Evolutionary conservation across 2,888 invertebrate species (phyloP), one percentile per base, ranked within the genome.

Genomic region (Leptopilina drosophilae): DNA sequence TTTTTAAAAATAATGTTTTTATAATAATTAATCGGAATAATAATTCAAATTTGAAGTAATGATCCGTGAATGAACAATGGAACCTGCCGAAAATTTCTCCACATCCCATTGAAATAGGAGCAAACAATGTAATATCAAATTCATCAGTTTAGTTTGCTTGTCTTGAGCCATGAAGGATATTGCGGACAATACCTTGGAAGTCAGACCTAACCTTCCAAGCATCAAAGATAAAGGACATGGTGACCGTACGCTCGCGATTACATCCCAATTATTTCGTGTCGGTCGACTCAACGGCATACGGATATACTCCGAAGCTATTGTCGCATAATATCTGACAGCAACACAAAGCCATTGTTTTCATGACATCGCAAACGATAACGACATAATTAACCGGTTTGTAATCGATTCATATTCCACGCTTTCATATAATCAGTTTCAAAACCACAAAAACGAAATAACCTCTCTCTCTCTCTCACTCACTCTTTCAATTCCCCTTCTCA

Each of bases 291-390:
- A 49, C 82, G 82, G 82, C 83, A 82, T 80, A 86, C 87, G 87
- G 85, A 84, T 83, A 86, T 88, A 42, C 42, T 89, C 33, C 85
- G 85, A 83, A 83, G 87, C 86, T 85, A 88, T 88, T 89, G 87
- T 88, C 87, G 88, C 86, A 87, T 86, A 87, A 85, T 87, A 87
- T 85, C 86, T 84, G 88, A 86, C 86, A 86, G 85, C 84, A 83
- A 84, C 82, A 85, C 87, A 84, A 86, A 86, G 86, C 88, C 84
- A 89, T 89, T 89, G 89, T 89, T 89, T 88, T 86, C 88, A 81
- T 81, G 83, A 85, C 85, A 84, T 81, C 78, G 83, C 84, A 84
- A 83, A 76, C 80, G 86, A 86, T 88, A 87, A 85, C 86, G 84
- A 84, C 82, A 85, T 88, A 88, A 88, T 88, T 88, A 88, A 89